Base-by-base conservation (phyloP, 2,888 invertebrate genomes). In the Melikaiella ostensackeni region DNA sequence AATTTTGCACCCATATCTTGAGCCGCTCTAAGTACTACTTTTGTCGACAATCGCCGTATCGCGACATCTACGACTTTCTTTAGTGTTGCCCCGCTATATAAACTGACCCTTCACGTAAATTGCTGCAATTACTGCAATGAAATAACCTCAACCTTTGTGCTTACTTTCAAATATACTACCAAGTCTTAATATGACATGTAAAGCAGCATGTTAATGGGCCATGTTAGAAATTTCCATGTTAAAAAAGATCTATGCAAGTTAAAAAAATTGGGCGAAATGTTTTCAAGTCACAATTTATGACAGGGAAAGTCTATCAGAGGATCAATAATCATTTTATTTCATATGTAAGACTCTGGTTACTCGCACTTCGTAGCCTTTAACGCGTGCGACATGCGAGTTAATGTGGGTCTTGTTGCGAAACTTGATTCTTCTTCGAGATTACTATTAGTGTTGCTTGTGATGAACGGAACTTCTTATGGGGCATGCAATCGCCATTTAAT, bases 31-130 rank as follows among this genome's bases (percentile, higher is more conserved):
- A 27, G 27, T 46, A 46, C 27, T 66, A 27, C 46, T 66, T 30
- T 27, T 66, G 66, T 42, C 57, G 59, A 74, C 74, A 55, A 55
- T 55, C 9, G n/a, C 55, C 7, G 21, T 74, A 74, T 74, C 74
- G 16, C 38, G 35, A 74, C 74, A 74, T 74, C 74, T 59, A 38
- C 59, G 74, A 74, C 59, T 70, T 30, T 50, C 50, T 50, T 70
- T 50, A 70, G 46, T 27, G 16, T 59, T 35, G 42, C 38, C 59
- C n/a, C n/a, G 70, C 30, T 70, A 70, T 70, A 70, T 70, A 50
- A 46, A 55, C 33, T 70, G 70, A 70, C 70, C 70, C 50, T 70
- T 50, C 70, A 70, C 50, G 70, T 70, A 70, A 30, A 16, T 70
- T 50, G 19, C 66, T 66, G 46, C 46, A 66, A 46, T 46, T 66